Evolutionary conservation across 37 sponge, comb jelly and placozoan species (phyloP), one percentile per base, ranked within the genome.

Genomic region (Crambe crambe): DNA sequence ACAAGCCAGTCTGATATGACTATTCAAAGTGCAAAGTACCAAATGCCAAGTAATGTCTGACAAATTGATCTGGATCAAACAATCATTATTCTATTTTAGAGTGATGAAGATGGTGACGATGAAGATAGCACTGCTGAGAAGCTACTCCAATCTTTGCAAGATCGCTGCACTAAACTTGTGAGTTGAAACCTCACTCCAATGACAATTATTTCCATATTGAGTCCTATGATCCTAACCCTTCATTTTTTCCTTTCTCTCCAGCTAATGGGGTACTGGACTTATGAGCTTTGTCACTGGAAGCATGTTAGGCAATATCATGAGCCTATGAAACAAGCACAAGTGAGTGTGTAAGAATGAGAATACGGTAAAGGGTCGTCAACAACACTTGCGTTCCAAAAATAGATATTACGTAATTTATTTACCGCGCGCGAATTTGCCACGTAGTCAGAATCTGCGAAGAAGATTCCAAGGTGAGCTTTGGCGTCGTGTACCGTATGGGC

Each of bases 231-330:
- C 54, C 15, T 51, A 15, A 18, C 15, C 15, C 54, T 25, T 60
- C 61, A 25, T 60, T 3, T 60, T 9, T 60, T 26, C 4, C 5
- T n/a, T 60, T 23, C 35, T 59, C 21, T 43, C 27, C 73, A 90
- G 91, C 37, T 84, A 30, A 85, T 91, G 63, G 86, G 83, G 15
- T 93, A 88, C 67, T 93, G 93, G 93, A 70, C 75, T 1, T 93
- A 93, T 61, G 93, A 93, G 44, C 59, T 93, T 20, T 93, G 93
- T 41, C 79, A 85, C 58, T 72, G 86, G 12, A 30, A 74, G 36
- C 68, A 78, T 10, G 25, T 93, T 56, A 80, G 86, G 39, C 93
- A 93, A 57, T 89, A 72, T 37, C 93, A 93, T 34, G 86, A 92
- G 27, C 72, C 66, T 18, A 65, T 30, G 9, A 65, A 65, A 34